Evolutionary conservation across 2,113 vertebrate species (phyloP), one percentile per base, ranked within the genome.

Genomic region (Thermophis baileyi): DNA sequence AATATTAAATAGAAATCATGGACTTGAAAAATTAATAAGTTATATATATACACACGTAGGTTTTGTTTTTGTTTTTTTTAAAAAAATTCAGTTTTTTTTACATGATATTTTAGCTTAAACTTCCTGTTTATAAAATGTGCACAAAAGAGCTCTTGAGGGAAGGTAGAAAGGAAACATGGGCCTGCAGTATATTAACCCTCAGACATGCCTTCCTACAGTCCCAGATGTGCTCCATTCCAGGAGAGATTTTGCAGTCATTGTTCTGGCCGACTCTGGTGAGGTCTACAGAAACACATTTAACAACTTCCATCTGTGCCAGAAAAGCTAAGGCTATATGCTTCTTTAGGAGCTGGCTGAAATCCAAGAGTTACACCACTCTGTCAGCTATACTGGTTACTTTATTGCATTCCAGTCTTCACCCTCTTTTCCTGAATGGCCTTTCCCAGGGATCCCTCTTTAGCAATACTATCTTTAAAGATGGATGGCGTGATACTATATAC

Each of bases 291-390:
- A 88, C 60, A 94, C 54, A 95, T 89, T 96, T 96, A 96, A 96
- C 93, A 91, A 93, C 90, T 94, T 96, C 96, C 96, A 95, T 94
- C 94, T 96, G 97, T 94, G 93, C 92, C 90, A 69, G 89, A 60
- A 93, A 95, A 94, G 91, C 89, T 20, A 87, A 35, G 35, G 40
- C 40, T 2, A 85, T 5, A 46, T 24, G 85, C 30, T 55, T 57
- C 85, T n/a, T 94, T 94, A 92, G 90, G 95, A 95, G 50, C 50
- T 94, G 95, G 95, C 96, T 90, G 90, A 89, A 86, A 0, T 93
- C 94, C 96, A 96, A 95, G 12, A 96, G 96, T 96, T 93, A 96
- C 95, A 95, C 90, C 90, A 94, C 90, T 90, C 93, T 90, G 95
- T 95, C 95, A 94, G 89, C 87, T 93, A 93, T 93, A 94, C 91